Conservation (phyloP, 2,888 invertebrate species). For the Icerya purchasi region DNA sequence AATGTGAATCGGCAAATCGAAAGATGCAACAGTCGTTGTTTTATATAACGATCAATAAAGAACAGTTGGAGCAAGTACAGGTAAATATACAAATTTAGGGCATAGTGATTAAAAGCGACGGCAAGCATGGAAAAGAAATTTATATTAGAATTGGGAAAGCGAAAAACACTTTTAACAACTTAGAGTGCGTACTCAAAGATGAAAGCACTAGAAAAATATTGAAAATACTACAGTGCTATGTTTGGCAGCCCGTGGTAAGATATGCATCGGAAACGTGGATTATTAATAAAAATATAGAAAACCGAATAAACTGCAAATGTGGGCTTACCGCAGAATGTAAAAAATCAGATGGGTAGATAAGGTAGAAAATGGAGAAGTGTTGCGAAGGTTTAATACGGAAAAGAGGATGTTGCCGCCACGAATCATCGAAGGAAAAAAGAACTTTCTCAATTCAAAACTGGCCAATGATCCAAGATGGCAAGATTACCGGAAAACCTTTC, state of each 20-base stretch:
- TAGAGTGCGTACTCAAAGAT: not conserved
- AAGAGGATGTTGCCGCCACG: not conserved
- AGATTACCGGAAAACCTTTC: no score
- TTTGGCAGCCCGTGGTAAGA: not conserved
- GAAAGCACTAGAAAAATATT: no score
- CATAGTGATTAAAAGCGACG: not conserved
- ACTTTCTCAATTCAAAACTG: no score
- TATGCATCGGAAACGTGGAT: not conserved
- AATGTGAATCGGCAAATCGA: no score
- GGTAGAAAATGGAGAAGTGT: not conserved
- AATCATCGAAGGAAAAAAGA: no score
- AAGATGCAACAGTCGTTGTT: no score
- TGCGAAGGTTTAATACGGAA: not conserved
- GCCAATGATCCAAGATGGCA: no score
- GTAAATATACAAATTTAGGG: no score
- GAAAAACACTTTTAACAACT: not conserved
- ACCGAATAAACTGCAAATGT: not conserved
- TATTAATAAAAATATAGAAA: not conserved
- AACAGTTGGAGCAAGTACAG: no score
- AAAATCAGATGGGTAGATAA: not conserved
- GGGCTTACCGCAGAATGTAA: not conserved
- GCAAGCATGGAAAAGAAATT: not conserved
- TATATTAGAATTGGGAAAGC: not conserved
- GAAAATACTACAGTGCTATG: not conserved
- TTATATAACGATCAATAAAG: no score